Percentiles rank a stretch among this genome's conserved stretches.
phyloP scores from a whole-genome alignment of 2,797 vertebrate species.

The Rhinichthys osculus region DNA sequence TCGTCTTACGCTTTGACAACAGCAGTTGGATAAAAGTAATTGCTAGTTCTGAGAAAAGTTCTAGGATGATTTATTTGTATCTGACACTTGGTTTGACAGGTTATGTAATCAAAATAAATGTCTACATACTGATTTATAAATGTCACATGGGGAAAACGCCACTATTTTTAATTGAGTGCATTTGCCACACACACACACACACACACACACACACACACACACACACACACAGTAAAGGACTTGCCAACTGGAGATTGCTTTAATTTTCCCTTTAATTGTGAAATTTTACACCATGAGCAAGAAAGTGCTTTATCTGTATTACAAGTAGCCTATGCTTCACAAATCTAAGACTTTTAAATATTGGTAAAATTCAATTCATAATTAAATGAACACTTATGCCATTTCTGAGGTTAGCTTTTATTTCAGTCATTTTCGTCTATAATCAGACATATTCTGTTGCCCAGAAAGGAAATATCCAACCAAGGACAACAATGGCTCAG shows the following conservation, averaged over 20 bases:
- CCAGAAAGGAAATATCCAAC: background rate
- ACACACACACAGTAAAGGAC: no score
- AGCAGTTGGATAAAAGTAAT: background rate
- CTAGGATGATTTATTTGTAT: background rate
- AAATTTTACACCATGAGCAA: background rate
- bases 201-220: no score
- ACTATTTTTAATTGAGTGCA: no score
- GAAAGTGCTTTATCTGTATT: background rate
- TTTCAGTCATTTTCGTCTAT: background rate
- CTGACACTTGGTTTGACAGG: background rate
- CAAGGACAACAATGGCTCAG: conserved; percentile 22
- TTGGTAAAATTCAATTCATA: background rate
- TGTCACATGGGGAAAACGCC: background rate
- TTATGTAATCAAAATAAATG: background rate
- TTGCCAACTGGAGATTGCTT: background rate
- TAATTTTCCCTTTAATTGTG: conserved; percentile 21
- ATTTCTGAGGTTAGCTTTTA: conserved; percentile 2
- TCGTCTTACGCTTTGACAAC: no score
- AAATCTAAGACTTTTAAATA: background rate
- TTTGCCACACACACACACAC: no score
- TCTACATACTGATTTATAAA: background rate
- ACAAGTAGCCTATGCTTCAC: background rate
- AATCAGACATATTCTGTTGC: background rate
- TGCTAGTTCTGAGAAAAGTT: background rate
- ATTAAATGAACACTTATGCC: background rate